Evolutionary conservation across 2,113 vertebrate species (phyloP), one percentile per base, ranked within the genome.

Genomic region (Penelope pileata): DNA sequence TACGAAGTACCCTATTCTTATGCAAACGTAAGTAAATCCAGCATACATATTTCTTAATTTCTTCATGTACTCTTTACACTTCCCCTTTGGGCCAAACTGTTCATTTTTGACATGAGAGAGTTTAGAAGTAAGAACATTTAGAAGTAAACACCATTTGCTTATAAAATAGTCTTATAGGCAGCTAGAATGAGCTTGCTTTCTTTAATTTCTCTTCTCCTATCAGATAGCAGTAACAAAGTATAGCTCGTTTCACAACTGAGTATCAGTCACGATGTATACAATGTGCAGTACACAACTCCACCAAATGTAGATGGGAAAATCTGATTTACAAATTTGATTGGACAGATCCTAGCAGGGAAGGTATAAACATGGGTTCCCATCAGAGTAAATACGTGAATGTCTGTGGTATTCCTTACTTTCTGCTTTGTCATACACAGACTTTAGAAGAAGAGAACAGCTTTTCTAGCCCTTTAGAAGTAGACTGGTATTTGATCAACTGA

Each of bases 1-100:
- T 81, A 90, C 85, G 92, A 93, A 59, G 51, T 91, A 91, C 60
- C 22, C 79, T 77, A 58, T 95, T 92, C 56, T 77, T 74, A 91
- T 86, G 85, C 83, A 95, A 95, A 95, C 7, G 0, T 32, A 90
- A 74, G 67, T 90, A 95, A 86, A 83, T 77, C 43, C 72, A 88
- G 23, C 43, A 74, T 21, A 83, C 7, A 59, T 38, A 36, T 51
- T 54, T 62, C 91, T 94, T 76, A 73, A 90, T 95, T 95, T 94
- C 84, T 96, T 88, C n/a, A 58, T 16, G 45, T 83, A 48, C 66
- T 30, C 79, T 91, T 94, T 86, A 63, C 15, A 82, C 34, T 30
- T 93, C 17, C 40, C 66, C 48, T 91, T 88, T 87, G 66, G 86
- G 74, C 82, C 78, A 90, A 90, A 91, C 32, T 64, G 29, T 48